Evolutionary conservation across 1,140 invertebrate genomes (phyloP), one percentile per base, ranked within the genome.

Genomic region (Drosophila littoralis): DNA sequence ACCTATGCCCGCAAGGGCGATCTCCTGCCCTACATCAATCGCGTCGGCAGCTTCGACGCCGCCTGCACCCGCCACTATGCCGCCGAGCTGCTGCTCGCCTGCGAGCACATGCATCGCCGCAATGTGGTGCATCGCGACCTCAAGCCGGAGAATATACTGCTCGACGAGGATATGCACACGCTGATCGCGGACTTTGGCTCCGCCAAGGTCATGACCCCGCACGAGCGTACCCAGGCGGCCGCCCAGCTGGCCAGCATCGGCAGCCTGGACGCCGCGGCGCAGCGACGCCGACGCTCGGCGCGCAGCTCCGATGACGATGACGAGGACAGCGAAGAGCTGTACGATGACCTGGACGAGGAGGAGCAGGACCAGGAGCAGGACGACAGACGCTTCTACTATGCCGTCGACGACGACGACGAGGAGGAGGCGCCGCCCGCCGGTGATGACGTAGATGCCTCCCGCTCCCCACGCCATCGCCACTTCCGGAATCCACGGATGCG

Each of bases 131-230:
- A 99, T 93, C 95, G 98, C 79, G 97, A 98, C 92, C 93, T 98
- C 28, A 98, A 98, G 90, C 97, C 97, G 0, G 97, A 98, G 92
- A 98, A 98, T 92, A 97, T 98, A 63, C 93, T 98, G 46, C 93
- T 98, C 40, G 97, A 97, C 93, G 97, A 98, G 91, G 96, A 97
- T 66, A 99, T 99, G 97, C 98, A 99, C 93, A 96, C 99, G 70
- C 94, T 98, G 80, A 96, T 99, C 45, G 98, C 98, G 12, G 99
- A 99, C 93, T 99, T 99, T 93, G 99, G 99, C 13, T 98, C 98
- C 55, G 97, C 97, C 0, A 99, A 98, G 93, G 97, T 99, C 79
- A 91, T 97, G 76, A 86, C 78, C 1, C 46, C 71, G 0, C 72
- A 75, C 6, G 93, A 94, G 46, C 92, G 94, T 1, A 91, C 45